phyloP scores from a whole-genome alignment of 2,113 vertebrate genomes.

The Atractosteus spatula region DNA sequence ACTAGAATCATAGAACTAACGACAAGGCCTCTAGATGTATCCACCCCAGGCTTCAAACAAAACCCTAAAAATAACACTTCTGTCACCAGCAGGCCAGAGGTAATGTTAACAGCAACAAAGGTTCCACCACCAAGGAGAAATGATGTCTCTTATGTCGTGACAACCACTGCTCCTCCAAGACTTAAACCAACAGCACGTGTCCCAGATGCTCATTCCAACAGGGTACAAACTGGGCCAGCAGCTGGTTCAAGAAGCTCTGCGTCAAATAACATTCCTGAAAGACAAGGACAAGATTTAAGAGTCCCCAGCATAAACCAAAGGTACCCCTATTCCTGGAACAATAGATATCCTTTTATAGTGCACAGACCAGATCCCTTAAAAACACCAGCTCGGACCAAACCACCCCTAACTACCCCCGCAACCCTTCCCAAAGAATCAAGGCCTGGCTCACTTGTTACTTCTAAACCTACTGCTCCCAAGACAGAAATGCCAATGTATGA shows the following conservation, averaged over 20 bases:
- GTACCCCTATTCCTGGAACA: conserved; percentile 35
- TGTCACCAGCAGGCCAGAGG: conserved; percentile 51
- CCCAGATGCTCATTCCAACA: conserved; percentile 16
- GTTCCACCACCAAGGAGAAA: conserved; percentile 27
- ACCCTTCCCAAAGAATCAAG: conserved; percentile 31
- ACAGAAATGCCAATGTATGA: not conserved
- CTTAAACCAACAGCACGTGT: conserved; percentile 21
- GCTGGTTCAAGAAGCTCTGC: conserved; percentile 47
- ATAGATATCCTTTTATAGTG: conserved; percentile 40
- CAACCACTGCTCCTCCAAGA: conserved; percentile 6
- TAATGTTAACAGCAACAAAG: conserved; percentile 42
- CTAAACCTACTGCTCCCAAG: conserved; percentile 31
- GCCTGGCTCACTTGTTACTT: conserved; percentile 8
- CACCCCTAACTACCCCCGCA: conserved; percentile 22
- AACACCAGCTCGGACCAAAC: conserved; percentile 32
- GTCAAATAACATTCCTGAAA: conserved; percentile 66
- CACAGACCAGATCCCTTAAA: conserved; percentile 31
- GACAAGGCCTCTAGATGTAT: conserved; percentile 15
- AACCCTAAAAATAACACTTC: conserved; percentile 35
- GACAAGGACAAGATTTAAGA: conserved; percentile 37
- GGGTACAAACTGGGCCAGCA: conserved; percentile 24
- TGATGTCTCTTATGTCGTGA: not conserved
- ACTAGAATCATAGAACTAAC: conserved; percentile 28
- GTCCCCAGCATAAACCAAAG: conserved; percentile 29
- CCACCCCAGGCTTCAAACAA: conserved; percentile 31